Percentiles rank a stretch among this genome's conserved stretches.
phyloP scores from a whole-genome alignment of 2,888 invertebrate species.

The Apamea anceps region DNA sequence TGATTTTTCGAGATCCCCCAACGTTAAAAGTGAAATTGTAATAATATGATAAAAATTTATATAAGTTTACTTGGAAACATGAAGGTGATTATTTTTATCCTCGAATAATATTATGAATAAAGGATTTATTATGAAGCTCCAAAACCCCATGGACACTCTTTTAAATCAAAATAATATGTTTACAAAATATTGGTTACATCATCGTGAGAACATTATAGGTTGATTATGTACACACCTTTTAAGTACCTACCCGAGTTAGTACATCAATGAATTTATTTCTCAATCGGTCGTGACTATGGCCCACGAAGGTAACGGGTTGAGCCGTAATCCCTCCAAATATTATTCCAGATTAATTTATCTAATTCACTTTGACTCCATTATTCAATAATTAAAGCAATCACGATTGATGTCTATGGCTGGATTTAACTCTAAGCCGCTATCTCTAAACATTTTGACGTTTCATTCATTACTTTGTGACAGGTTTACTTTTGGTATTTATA shows the following conservation, averaged over 20 bases:
- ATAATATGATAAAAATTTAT: not conserved
- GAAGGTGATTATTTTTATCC: not conserved
- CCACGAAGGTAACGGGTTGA: constrained; percentile 53
- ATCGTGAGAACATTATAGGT: too few relatives aligned
- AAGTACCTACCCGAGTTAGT: not conserved
- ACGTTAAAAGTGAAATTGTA: constrained; percentile 12
- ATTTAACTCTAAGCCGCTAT: constrained; percentile 38
- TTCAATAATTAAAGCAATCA: constrained; percentile 58
- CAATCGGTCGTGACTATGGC: constrained; percentile 57
- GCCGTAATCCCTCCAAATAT: constrained; percentile 59
- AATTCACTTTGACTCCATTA: constrained; percentile 63
- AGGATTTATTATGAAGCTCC: not conserved
- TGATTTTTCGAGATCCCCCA: constrained; percentile 31
- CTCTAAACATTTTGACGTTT: constrained; percentile 27
- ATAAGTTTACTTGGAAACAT: not conserved
- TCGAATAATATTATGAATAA: not conserved
- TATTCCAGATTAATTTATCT: constrained; percentile 69
- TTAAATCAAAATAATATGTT: too few relatives aligned
- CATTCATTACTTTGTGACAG: constrained; percentile 43
- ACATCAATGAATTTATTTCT: constrained; percentile 27
- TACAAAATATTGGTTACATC: too few relatives aligned
- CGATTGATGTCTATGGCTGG: constrained; percentile 55
- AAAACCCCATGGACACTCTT: too few relatives aligned
- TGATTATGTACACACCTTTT: too few relatives aligned
- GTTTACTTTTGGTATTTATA: constrained; percentile 12